Evolutionary conservation across 2,888 invertebrate genomes (phyloP), one percentile per base, ranked within the genome.

Genomic region (Chironomus riparius): DNA sequence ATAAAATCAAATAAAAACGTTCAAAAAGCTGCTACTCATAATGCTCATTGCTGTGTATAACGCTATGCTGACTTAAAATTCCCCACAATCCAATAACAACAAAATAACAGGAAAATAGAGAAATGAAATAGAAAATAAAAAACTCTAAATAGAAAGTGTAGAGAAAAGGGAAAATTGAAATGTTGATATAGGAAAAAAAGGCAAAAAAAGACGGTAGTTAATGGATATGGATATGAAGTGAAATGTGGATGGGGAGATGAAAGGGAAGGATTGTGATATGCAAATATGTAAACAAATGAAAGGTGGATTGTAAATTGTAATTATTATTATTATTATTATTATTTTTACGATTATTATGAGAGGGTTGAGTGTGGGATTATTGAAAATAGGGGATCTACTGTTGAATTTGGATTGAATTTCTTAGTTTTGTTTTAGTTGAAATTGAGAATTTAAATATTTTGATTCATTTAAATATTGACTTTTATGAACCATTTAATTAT

Each of bases 251-350:
- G 38, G 38, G 38, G 38, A 38, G 38, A 38, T 38, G 38, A 38
- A 38, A 38, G 38, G 38, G 38, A 38, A 38, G 38, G 38, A 38
- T 38, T 72, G 62, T 72, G 72, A 72, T 72, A 72, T 72, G 72
- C 72, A 72, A 72, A 62, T 72, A 72, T 15, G 72, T 38, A 72
- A 72, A 72, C 72, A 72, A 38, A 72, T 72, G 72, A 72, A 56
- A 72, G 72, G 72, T 72, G 72, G 62, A 72, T 72, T 72, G 72
- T 72, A 72, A 72, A 65, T 65, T 65, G 65, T 65, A 65, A 65
- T 65, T 65, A 65, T 65, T 65, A 65, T 24, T 24, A 65, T 65
- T 65, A 65, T 65, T 65, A 65, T 24, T 24, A 65, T 65, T 56
- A 18, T 18, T 56, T 38, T 38, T 38, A 38, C 38, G 56, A 56